Percentiles rank a stretch among this genome's conserved stretches.
Conservation (phyloP, 2,888 invertebrate genomes). For the Calliphora vomitoria region DNA sequence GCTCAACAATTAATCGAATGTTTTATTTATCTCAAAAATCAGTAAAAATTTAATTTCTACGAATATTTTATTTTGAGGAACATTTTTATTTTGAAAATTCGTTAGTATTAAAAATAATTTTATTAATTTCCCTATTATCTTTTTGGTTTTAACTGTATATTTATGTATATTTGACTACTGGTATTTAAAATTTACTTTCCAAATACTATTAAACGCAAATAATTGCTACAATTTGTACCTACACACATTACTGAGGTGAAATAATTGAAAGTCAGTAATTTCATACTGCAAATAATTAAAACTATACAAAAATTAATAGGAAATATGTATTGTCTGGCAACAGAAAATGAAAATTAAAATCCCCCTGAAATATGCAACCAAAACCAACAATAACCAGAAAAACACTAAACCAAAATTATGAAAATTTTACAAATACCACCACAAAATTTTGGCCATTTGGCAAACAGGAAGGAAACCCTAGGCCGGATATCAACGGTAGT, state of each 20-base stretch:
- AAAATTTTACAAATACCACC: constrained; percentile 35
- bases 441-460: constrained; percentile 28
- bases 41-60: no score
- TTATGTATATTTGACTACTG: not conserved
- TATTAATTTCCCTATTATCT: no score
- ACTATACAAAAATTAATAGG: constrained; percentile 22
- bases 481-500: constrained; percentile 30
- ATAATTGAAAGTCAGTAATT: constrained; percentile 48
- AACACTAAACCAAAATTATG: constrained; percentile 40
- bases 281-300: constrained; percentile 49
- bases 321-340: constrained; percentile 4
- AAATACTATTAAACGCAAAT: constrained; percentile 6
- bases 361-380: not conserved
- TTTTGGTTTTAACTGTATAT: not conserved
- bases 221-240: constrained; percentile 44
- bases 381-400: constrained; percentile 19
- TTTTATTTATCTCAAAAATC: no score
- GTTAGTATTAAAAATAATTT: no score
- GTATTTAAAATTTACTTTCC: constrained; percentile 11
- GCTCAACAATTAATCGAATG: no score
- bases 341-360: constrained; percentile 33
- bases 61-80: no score
- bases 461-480: constrained; percentile 34
- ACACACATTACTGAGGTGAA: constrained; percentile 46
- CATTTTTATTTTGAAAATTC: no score